These are phyloP conservation scores for Lamellibrachia luymesi DNA, from an alignment of 1,140 invertebrate genomes.

Conservation along the genomic window DNA sequence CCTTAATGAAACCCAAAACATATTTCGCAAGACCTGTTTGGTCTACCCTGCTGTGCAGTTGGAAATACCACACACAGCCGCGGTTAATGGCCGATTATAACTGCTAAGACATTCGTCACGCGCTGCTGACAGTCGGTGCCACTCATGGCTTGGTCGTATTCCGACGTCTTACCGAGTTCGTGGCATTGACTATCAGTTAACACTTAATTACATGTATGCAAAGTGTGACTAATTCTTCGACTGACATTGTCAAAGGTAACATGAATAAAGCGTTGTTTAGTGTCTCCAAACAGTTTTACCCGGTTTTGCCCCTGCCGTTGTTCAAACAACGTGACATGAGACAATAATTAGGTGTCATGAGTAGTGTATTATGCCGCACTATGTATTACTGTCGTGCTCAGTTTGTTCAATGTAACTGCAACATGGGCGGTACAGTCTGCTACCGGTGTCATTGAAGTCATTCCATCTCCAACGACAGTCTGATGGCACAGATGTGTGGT, in stretches of 20 bases:
- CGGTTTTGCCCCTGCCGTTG: not conserved
- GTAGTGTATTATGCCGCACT: not conserved
- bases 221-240: not conserved
- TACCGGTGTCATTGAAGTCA: not conserved
- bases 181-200: not conserved
- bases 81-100: not conserved
- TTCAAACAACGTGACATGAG: not conserved
- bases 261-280: not conserved
- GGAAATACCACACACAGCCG: not conserved
- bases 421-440: not conserved
- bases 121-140: not conserved
- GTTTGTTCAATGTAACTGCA: not conserved
- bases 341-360: not conserved
- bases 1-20: not conserved
- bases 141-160: not conserved
- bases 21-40: not conserved
- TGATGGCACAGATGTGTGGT: not conserved
- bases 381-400: not conserved
- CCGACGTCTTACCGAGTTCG: not conserved
- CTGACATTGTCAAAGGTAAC: not conserved
- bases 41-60: not conserved
- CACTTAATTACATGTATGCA: no score
- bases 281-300: not conserved
- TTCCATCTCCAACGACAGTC: not conserved
- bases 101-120: not conserved